These are phyloP conservation scores for Drosophila bocki DNA, from an alignment of 1,140 invertebrate genomes.

Conservation along the genomic window DNA sequence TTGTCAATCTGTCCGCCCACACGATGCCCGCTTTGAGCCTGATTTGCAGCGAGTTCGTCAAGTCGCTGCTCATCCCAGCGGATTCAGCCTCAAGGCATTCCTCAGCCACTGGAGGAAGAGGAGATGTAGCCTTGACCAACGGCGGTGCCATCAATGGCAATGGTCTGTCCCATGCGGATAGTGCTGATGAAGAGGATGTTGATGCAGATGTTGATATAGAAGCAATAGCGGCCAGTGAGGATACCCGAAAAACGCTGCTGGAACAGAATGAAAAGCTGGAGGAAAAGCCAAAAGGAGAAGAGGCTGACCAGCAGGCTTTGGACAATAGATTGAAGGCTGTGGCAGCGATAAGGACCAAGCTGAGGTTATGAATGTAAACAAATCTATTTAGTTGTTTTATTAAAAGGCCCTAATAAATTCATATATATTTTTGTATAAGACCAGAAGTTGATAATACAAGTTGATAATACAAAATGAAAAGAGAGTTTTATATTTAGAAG, in stretches of 20 bases:
- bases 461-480: conserved; percentile 4
- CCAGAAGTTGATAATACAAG: conserved; percentile 10
- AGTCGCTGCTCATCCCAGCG: conserved; percentile 82
- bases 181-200: conserved; percentile 40
- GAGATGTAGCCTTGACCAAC: conserved; percentile 21
- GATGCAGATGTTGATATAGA: conserved; percentile 5
- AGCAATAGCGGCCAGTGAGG: conserved; percentile 5
- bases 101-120: background rate
- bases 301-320: conserved; percentile 29
- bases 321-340: conserved; percentile 49
- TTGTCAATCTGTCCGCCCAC: conserved; percentile 86
- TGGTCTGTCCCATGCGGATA: conserved; percentile 47
- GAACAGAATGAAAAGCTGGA: conserved; percentile 49
- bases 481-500: background rate
- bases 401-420: conserved; percentile 16
- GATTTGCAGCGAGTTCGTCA: conserved; percentile 86
- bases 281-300: conserved; percentile 15
- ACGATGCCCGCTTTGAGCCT: conserved; percentile 86
- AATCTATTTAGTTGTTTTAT: conserved; percentile 42
- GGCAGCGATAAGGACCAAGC: conserved; percentile 24
- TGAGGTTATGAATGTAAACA: conserved; percentile 57
- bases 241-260: conserved; percentile 53
- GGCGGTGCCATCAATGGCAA: conserved; percentile 64
- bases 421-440: conserved; percentile 34
- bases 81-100: conserved; percentile 43